Percentiles rank a stretch among this genome's conserved stretches.
These are phyloP conservation scores for Bufo bufo DNA, from an alignment of 2,113 vertebrate species.

Conservation along the genomic window DNA sequence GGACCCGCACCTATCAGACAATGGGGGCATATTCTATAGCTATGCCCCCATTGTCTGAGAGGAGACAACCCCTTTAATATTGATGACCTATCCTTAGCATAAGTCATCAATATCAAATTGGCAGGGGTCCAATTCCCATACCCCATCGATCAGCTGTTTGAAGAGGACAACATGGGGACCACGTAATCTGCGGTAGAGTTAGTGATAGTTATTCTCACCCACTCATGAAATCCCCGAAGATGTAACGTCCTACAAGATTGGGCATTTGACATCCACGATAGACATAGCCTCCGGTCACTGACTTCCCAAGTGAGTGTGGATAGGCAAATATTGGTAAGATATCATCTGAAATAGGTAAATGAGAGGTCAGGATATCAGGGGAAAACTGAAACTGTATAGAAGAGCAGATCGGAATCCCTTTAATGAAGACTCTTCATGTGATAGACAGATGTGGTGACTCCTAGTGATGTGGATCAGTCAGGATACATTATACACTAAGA, in stretches of 20 bases:
- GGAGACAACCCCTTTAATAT: too few species aligned
- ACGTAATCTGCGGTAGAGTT: too few species aligned
- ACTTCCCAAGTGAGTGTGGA: slow-evolving; percentile 79
- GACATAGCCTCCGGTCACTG: slow-evolving; percentile 81
- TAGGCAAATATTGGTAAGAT: slow-evolving; percentile 81
- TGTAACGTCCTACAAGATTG: slow-evolving; percentile 79
- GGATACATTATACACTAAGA: neutral
- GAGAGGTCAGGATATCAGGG: neutral
- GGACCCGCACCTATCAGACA: too few species aligned
- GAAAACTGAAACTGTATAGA: neutral
- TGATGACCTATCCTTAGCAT: too few species aligned
- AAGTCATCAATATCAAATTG: too few species aligned
- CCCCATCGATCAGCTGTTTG: too few species aligned
- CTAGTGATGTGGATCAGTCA: neutral
- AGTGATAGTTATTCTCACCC: slow-evolving; percentile 66
- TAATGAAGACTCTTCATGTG: neutral
- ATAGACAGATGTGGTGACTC: neutral
- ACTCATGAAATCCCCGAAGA: slow-evolving; percentile 85
- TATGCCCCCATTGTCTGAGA: too few species aligned
- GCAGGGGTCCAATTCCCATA: too few species aligned
- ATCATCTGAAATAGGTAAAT: slow-evolving; percentile 69
- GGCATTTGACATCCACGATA: slow-evolving; percentile 84
- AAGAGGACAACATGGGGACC: too few species aligned
- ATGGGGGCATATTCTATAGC: too few species aligned
- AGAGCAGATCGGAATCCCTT: too few species aligned